Base-by-base conservation (phyloP, 2,888 invertebrate species). In the Galeopsomyia nigrocyanea region DNA sequence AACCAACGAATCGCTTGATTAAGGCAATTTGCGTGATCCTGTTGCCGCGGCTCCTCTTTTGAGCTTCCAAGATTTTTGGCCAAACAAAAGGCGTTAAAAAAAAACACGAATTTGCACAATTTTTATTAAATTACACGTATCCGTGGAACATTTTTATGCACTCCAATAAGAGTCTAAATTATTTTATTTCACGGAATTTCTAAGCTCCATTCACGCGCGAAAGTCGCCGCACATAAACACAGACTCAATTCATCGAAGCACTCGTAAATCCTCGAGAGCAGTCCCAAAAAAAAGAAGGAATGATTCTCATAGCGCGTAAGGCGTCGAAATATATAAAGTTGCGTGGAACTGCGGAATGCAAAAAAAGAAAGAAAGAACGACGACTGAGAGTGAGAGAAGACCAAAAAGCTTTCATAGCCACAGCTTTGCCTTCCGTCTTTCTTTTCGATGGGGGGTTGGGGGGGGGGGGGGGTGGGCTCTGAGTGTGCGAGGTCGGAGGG, bases 31-130 rank as follows among this genome's bases (percentile, higher is more conserved):
- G 39, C 19, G 46, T 19, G 61, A 7, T 46, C 47, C 21, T 19
- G 10, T 10, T 62, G 3, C 6, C 31, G 16, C 61, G 47, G 50
- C 13, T 39, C 7, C 21, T 2, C 31, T 57, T 49, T 63, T 69
- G 31, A 46, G 58, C 31, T 69, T 63, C 58, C 46, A 63, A 55
- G 56, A 69, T 69, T 69, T 26, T 69, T 17, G 22, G 3, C 57
- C 26, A 56, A 50, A 55, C 21, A 51, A 22, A 26, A 56, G 49
- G 26, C 57, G 58, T 51, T 46, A 49, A 49, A 53, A 22, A 55
- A 47, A 49, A 53, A 22, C 22, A 19, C 22, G 53, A 64, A 19
- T 64, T 64, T 64, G 55, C 39, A 61, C 19, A 17, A 2, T 50
- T 39, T 17, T 47, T 17, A 68, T 68, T 61, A 53, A 68, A 60